Base-by-base conservation (phyloP, 2,113 vertebrate species). In the Rhagologus leucostigma region DNA sequence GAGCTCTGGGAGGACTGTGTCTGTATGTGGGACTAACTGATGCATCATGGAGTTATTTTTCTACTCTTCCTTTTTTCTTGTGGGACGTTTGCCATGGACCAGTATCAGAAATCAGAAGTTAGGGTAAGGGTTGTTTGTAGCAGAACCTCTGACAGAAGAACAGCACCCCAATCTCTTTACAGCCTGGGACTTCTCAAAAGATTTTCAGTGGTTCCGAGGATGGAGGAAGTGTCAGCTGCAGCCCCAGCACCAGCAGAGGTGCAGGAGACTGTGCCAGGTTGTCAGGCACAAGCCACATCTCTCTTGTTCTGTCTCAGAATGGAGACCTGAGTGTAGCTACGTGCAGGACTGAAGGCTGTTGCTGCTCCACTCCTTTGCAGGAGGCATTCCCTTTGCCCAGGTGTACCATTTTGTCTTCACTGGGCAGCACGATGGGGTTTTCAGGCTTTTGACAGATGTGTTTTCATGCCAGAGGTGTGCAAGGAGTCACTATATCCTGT, bases 261-360 rank as follows among this genome's bases (percentile, higher is more conserved):
- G 14, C 37, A 84, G 63, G 30, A 13, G 3, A 15, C 10, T 8
- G 11, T 3, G 2, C 3, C 9, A 10, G 15, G 5, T 5, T 11
- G 13, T 52, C 57, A 76, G 23, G 42, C 47, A 57, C 4, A 19
- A 63, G 42, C 5, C 23, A 44, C 30, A 8, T 42, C 17, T 33
- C 13, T 80, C 37, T 37, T 37, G 32, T 6, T 32, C 17, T 35
- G 0, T 27, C 29, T 47, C 0, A 0, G 47, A 37, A 87, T 3
- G 8, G 44, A 69, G 24, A 82, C n/a, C 16, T 7, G 35, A 62
- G 32, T 26, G 53, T 59, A 44, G 53, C 16, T 30, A 17, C 21
- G 5, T 4, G n/a, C 18, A 78, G 55, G 21, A 64, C 16, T 1
- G 0, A 32, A 35, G 27, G 24, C 17, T 60, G 67, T 10, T 81